Evolutionary conservation across 2,797 vertebrate species (phyloP).

Genomic region (Sardinella longiceps): DNA sequence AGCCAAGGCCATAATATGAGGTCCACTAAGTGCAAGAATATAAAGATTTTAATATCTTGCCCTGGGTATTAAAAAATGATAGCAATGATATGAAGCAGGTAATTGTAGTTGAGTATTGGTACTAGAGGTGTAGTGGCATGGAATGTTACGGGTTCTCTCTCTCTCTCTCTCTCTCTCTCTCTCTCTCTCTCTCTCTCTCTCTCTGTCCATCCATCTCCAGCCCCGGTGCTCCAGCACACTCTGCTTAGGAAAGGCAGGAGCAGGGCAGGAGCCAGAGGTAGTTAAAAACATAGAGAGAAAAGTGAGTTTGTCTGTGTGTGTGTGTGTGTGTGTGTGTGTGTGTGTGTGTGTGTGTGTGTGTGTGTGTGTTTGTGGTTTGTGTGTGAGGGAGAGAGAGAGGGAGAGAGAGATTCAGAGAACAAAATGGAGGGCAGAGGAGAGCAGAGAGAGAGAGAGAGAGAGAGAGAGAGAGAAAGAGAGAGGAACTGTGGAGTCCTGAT

Average conservation of each 20-base stretch:
- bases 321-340: no score
- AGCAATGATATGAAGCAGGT: neutral
- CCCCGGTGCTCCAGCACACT: neutral
- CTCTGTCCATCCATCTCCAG: neutral
- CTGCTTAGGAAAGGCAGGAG: neutral
- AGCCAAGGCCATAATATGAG: neutral
- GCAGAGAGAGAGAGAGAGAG: neutral
- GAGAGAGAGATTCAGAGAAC: neutral
- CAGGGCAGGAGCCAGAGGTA: neutral
- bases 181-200: no score
- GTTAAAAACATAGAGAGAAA: neutral
- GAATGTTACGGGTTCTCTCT: neutral
- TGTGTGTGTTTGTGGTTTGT: no score
- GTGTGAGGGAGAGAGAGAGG: no score
- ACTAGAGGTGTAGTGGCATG: no score
- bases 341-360: no score
- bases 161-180: no score
- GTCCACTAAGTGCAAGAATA: neutral
- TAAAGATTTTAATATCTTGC: neutral
- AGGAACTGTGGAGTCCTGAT: constrained; percentile 5
- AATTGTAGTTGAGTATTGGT: neutral
- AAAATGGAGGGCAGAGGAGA: neutral
- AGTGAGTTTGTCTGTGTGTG: no score
- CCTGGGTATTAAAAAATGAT: neutral
- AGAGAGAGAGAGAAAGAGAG: neutral